Conservation (phyloP, 2,797 vertebrate species). For the Silurus lanzhouensis region DNA sequence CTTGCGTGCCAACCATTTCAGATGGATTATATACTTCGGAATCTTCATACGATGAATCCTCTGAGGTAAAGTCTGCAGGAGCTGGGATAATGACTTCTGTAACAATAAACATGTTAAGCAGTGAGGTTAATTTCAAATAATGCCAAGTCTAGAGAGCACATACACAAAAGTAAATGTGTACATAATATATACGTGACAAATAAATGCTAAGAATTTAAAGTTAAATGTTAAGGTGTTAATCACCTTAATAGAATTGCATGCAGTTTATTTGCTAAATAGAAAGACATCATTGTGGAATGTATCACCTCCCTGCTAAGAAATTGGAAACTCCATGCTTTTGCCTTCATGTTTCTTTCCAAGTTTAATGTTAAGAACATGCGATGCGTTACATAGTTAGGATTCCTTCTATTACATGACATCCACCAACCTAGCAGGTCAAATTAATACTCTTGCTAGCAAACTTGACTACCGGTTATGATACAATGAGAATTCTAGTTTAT, state of each 20-base stretch:
- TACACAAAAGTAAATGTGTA: background rate
- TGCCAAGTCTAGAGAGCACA: background rate
- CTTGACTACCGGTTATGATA: background rate
- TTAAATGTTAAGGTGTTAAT: background rate
- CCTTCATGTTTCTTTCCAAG: background rate
- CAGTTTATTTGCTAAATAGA: background rate
- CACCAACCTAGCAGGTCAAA: background rate
- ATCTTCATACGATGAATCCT: slow-evolving; percentile 41
- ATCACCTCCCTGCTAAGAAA: background rate
- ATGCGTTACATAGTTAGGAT: background rate
- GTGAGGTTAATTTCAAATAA: background rate
- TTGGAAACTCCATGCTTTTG: background rate
- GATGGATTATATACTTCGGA: slow-evolving; percentile 27
- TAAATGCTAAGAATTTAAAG: no score
- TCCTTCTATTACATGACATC: background rate
- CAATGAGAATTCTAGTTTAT: background rate
- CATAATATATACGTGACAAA: background rate
- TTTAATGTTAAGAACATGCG: background rate
- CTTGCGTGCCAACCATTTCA: slow-evolving; percentile 20
- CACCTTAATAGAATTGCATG: background rate
- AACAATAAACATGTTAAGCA: background rate
- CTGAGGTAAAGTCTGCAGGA: slow-evolving; percentile 55
- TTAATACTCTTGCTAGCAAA: background rate
- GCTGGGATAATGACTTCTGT: slow-evolving; percentile 44
- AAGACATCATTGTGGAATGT: background rate